Conservation (phyloP, 2,888 invertebrate genomes). For the Leucania comma region DNA sequence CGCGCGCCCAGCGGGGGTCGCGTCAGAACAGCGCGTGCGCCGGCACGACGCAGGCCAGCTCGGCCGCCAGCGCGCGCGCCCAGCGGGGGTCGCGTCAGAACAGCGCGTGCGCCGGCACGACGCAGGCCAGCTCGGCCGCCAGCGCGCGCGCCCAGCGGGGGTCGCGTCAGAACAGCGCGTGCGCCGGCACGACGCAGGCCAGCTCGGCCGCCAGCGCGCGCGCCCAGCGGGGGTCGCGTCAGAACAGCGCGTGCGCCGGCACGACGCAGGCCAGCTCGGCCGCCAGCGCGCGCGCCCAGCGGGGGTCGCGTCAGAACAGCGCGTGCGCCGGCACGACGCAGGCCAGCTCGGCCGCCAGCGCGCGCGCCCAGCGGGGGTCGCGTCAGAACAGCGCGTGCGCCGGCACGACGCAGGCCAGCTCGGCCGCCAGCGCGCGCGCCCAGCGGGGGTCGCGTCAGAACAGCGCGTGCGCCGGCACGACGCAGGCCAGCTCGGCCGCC, state of each 20-base stretch:
- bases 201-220: slow-evolving; percentile 76
- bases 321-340: slow-evolving; percentile 82
- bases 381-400: slow-evolving; percentile 82
- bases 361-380: slow-evolving; percentile 30
- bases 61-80: slow-evolving; percentile 72
- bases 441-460: slow-evolving; percentile 67
- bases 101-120: slow-evolving; percentile 82
- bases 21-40: slow-evolving; percentile 82
- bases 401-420: slow-evolving; percentile 79
- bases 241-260: slow-evolving; percentile 82
- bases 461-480: slow-evolving; percentile 82
- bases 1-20: slow-evolving; percentile 30
- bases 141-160: slow-evolving; percentile 57
- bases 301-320: slow-evolving; percentile 72
- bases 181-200: slow-evolving; percentile 82
- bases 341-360: slow-evolving; percentile 76
- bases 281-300: slow-evolving; percentile 64
- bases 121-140: slow-evolving; percentile 76
- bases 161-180: slow-evolving; percentile 77
- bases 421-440: slow-evolving; percentile 72
- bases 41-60: slow-evolving; percentile 79
- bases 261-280: slow-evolving; percentile 80
- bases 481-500: slow-evolving; percentile 76
- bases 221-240: slow-evolving; percentile 52
- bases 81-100: slow-evolving; percentile 67